phyloP scores from a whole-genome alignment of 1,140 invertebrate species.

The Pteromalus puparum region DNA sequence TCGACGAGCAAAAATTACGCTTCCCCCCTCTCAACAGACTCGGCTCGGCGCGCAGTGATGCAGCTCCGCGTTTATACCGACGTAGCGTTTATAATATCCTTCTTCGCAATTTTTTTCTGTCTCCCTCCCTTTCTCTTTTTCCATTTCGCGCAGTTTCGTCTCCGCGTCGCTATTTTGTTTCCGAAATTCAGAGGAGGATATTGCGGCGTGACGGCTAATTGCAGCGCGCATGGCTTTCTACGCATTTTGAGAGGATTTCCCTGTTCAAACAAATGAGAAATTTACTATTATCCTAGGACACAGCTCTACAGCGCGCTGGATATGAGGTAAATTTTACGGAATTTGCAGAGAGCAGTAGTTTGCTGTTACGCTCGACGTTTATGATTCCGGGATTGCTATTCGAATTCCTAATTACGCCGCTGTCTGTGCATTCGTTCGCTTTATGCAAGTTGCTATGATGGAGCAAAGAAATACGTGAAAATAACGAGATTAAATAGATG shows the following conservation, averaged over 20 bases:
- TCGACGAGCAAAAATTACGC: conserved; percentile 24
- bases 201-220: conserved; percentile 24
- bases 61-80: conserved; percentile 9
- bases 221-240: background rate
- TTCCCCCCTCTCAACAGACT: background rate
- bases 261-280: background rate
- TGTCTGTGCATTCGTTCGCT: background rate
- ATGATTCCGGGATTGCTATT: background rate
- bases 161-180: conserved; percentile 1
- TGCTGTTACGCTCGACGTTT: background rate
- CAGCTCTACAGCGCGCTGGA: no score
- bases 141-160: background rate
- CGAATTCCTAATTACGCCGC: background rate
- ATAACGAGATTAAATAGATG: background rate
- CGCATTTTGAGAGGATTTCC: conserved; percentile 1
- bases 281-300: background rate
- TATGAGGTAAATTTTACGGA: background rate
- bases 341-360: background rate
- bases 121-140: background rate
- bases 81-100: background rate
- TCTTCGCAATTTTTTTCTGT: conserved; percentile 5
- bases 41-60: background rate
- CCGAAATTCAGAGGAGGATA: conserved; percentile 16
- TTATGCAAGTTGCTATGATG: background rate
- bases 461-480: background rate